Base-by-base conservation (phyloP, 2,113 vertebrate species). In the Epinephelus fuscoguttatus region DNA sequence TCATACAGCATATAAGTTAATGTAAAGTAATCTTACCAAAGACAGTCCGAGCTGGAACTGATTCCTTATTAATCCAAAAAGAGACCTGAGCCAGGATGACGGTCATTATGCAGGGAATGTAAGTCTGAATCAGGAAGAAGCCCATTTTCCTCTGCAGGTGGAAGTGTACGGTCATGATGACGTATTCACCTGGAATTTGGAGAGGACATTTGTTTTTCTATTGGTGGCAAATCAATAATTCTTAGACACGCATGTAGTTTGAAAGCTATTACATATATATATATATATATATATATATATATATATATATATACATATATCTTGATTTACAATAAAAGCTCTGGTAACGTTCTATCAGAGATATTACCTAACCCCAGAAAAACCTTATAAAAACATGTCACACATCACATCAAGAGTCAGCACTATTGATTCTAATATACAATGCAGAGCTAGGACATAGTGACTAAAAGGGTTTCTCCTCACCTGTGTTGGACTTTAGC, bases 41-140 rank as follows among this genome's bases (percentile, higher is more conserved):
- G 50, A 99, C 98, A 25, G 98, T 99, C 90, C 98, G 96, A 79
- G 98, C 98, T 37, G 98, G 98, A 85, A 99, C 98, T 0, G 98
- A 99, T 82, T 99, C 98, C 94, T 99, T 99, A 90, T 99, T 97
- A 93, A 99, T 99, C 98, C 98, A 99, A 92, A 99, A 99, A 9
- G 98, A 99, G 75, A 99, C 98, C 91, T 99, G 98, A 60, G 98
- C 98, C 80, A 99, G 96, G 91, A 99, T 97, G 81, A 99, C 98
- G 13, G 98, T 99, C 98, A 99, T 98, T 78, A 99, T 98, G 84
- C 98, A 99, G 11, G 98, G 98, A 76, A 97, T 99, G 79, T 99
- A 99, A 27, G 97, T 98, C 94, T 99, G 98, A 90, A 99, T 99
- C 95, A 99, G 96, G 95, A 99, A 99, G 94, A 99, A 99, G 60